Conservation (phyloP, 2,113 vertebrate genomes). For the Poecile atricapillus region DNA sequence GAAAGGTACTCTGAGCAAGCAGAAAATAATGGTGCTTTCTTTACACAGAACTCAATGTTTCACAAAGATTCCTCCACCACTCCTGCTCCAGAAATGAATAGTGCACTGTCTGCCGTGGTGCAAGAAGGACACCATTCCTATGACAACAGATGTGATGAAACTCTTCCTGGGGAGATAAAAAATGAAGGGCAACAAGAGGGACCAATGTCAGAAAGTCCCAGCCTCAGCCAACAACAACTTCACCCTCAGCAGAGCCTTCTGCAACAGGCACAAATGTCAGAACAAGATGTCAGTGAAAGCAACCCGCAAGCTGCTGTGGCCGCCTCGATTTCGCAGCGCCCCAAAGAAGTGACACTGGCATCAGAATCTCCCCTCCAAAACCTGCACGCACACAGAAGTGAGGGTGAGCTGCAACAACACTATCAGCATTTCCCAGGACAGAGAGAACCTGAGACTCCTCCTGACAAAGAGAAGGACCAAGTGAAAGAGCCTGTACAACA, state of each 20-base stretch:
- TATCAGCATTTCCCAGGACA: conserved; percentile 45
- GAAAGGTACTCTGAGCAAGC: conserved; percentile 71
- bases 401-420: conserved; percentile 50
- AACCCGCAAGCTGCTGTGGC: background rate
- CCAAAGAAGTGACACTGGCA: conserved; percentile 23
- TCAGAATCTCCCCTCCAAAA: conserved; percentile 42
- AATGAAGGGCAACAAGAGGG: conserved; percentile 46
- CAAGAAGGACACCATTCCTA: conserved; percentile 64
- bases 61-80: conserved; percentile 73
- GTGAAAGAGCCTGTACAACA: conserved; percentile 54
- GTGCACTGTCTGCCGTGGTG: conserved; percentile 41
- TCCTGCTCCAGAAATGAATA: conserved; percentile 63
- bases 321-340: background rate
- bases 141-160: conserved; percentile 47
- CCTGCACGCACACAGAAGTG: background rate
- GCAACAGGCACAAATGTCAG: conserved; percentile 31
- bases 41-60: conserved; percentile 75
- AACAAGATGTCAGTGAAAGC: background rate
- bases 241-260: conserved; percentile 44
- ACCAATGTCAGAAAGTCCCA: conserved; percentile 23
- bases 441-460: conserved; percentile 37
- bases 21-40: conserved; percentile 76
- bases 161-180: conserved; percentile 65
- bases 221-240: background rate
- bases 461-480: conserved; percentile 66